Evolutionary conservation across 2,113 vertebrate species (phyloP).

Genomic region (Hiodon alosoides): DNA sequence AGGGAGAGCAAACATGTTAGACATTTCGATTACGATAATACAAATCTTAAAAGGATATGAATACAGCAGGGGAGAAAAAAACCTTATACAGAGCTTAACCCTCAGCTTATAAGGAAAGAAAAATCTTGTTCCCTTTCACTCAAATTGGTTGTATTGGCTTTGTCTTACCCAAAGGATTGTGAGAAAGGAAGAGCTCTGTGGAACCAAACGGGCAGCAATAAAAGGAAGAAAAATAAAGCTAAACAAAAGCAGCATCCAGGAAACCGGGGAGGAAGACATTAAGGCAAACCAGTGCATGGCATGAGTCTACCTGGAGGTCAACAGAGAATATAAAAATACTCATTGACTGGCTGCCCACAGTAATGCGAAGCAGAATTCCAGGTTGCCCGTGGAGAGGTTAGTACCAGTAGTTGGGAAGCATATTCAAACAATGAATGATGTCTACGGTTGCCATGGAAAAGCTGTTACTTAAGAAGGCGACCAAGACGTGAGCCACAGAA

Average conservation of each 20-base stretch:
- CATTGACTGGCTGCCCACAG: too few species aligned
- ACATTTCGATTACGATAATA: neutral
- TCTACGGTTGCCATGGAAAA: too few species aligned
- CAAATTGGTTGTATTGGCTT: neutral
- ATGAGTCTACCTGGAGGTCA: neutral
- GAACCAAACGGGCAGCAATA: conserved; percentile 58
- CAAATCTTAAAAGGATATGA: neutral
- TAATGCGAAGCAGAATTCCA: too few species aligned
- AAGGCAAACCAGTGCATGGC: neutral
- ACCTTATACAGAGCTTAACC: conserved; percentile 12
- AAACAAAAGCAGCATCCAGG: conserved; percentile 29
- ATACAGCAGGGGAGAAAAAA: neutral
- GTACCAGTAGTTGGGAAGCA: too few species aligned
- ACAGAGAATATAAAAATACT: too few species aligned
- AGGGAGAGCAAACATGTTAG: neutral
- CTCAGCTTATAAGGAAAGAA: neutral
- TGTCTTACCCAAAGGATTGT: conserved; percentile 92
- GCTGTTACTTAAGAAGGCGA: too few species aligned
- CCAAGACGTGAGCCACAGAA: too few species aligned
- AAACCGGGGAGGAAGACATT: neutral
- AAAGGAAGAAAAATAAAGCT: conserved; percentile 42
- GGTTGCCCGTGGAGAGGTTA: too few species aligned
- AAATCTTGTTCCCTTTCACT: neutral
- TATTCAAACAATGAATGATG: too few species aligned
- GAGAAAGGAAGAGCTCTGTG: conserved; percentile 91